Evolutionary conservation across 2,113 vertebrate genomes (phyloP).

Genomic region (Antechinus flavipes): DNA sequence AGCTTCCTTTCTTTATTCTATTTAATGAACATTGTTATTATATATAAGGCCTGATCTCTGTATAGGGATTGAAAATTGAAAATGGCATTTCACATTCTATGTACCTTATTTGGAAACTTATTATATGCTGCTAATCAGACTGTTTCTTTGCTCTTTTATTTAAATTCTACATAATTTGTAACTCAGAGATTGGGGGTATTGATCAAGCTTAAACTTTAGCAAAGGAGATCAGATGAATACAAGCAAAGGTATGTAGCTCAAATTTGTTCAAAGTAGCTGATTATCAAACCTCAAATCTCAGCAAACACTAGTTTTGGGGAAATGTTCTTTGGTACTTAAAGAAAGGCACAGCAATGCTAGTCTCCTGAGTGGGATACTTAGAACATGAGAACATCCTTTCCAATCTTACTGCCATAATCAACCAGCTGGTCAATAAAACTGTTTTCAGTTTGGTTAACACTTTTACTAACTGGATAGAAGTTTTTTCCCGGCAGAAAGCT

Average conservation of each 20-base stretch:
- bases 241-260: not conserved
- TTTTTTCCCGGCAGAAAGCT: too few species aligned
- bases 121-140: not conserved
- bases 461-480: too few species aligned
- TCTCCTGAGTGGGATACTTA: too few species aligned
- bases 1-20: not conserved
- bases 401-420: too few species aligned
- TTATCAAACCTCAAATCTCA: not conserved
- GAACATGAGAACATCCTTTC: too few species aligned
- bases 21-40: not conserved
- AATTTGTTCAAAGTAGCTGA: not conserved
- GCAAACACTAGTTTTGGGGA: not conserved
- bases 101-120: not conserved
- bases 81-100: not conserved
- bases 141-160: not conserved
- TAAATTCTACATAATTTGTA: not conserved
- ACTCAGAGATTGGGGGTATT: not conserved
- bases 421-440: too few species aligned
- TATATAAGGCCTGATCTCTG: not conserved
- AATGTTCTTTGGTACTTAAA: too few species aligned
- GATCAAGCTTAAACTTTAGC: not conserved
- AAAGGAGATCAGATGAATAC: not conserved
- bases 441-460: too few species aligned
- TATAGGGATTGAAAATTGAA: not conserved
- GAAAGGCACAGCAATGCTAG: too few species aligned